Percentiles rank a stretch among this genome's conserved stretches.
These are phyloP conservation scores for Epicauta chinensis DNA, from an alignment of 1,140 invertebrate species.

Conservation along the genomic window DNA sequence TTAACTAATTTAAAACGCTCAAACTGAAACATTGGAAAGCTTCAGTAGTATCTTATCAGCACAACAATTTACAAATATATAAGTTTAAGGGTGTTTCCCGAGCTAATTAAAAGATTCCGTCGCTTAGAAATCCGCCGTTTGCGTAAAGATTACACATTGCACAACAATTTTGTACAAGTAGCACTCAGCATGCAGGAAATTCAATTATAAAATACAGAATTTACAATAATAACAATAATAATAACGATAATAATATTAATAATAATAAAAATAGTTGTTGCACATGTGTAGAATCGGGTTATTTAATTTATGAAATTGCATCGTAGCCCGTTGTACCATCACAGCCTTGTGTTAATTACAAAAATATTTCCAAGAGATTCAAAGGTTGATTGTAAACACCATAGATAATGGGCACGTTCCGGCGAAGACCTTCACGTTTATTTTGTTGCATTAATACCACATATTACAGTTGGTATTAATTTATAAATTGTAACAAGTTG, in stretches of 20 bases:
- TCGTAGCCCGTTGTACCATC: conserved; percentile 2
- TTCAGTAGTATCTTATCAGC: too few species aligned
- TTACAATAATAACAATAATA: not conserved
- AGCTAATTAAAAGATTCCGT: too few species aligned
- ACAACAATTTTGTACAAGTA: too few species aligned
- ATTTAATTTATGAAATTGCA: not conserved
- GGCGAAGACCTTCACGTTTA: not conserved
- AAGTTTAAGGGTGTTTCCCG: too few species aligned
- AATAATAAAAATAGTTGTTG: not conserved
- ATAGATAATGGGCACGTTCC: not conserved
- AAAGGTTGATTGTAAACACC: not conserved
- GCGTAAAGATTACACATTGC: not conserved
- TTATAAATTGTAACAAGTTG: too few species aligned
- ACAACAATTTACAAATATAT: too few species aligned
- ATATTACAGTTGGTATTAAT: too few species aligned
- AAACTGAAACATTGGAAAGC: too few species aligned
- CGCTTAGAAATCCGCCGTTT: too few species aligned
- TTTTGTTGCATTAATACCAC: not conserved
- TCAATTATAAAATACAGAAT: not conserved
- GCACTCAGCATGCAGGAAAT: not conserved
- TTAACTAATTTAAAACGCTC: too few species aligned
- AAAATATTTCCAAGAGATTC: conserved; percentile 3
- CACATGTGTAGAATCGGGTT: not conserved
- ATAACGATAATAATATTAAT: not conserved
- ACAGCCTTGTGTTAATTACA: conserved; percentile 19